Percentiles rank a stretch among this genome's conserved stretches.
Evolutionary conservation across 2,888 invertebrate species (phyloP).

Genomic region (Lissonota sp.): DNA sequence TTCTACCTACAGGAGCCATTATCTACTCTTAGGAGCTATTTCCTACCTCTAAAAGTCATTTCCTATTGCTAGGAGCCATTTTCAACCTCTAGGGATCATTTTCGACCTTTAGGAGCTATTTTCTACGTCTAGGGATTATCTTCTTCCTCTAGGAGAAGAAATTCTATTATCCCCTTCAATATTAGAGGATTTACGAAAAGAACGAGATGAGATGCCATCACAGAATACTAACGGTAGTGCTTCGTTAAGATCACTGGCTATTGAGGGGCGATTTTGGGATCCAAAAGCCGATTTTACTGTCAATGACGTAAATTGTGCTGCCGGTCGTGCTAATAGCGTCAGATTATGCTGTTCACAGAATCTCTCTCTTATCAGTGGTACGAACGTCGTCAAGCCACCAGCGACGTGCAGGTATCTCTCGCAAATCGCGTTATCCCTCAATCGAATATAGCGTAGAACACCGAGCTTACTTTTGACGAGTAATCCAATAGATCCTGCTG

Average conservation of each 20-base stretch:
- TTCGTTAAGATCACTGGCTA: slow-evolving; percentile 16
- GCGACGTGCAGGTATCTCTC: slow-evolving; percentile 16
- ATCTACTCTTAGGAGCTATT: too few relatives aligned
- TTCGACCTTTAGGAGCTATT: too few relatives aligned
- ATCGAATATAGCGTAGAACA: neutral
- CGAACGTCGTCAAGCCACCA: slow-evolving; percentile 31
- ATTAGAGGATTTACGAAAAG: too few relatives aligned
- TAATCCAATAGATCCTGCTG: too few relatives aligned
- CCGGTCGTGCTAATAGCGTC: slow-evolving; percentile 28
- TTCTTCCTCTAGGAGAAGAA: too few relatives aligned
- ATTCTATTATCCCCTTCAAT: too few relatives aligned
- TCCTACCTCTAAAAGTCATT: too few relatives aligned
- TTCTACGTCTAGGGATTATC: too few relatives aligned
- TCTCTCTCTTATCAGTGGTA: slow-evolving; percentile 25
- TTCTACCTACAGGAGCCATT: too few relatives aligned
- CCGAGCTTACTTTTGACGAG: too few relatives aligned
- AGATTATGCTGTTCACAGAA: slow-evolving; percentile 22
- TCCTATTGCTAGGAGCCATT: too few relatives aligned
- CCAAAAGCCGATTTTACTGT: slow-evolving; percentile 20
- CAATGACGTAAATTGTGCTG: slow-evolving; percentile 22
- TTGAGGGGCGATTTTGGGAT: slow-evolving; percentile 22
- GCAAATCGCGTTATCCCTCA: slow-evolving; percentile 9
- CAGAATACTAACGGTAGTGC: neutral
- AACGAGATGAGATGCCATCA: slow-evolving; percentile 14
- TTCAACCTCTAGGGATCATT: too few relatives aligned